Evolutionary conservation across 2,113 vertebrate genomes (phyloP).

Genomic region (Halcyon malimbica): DNA sequence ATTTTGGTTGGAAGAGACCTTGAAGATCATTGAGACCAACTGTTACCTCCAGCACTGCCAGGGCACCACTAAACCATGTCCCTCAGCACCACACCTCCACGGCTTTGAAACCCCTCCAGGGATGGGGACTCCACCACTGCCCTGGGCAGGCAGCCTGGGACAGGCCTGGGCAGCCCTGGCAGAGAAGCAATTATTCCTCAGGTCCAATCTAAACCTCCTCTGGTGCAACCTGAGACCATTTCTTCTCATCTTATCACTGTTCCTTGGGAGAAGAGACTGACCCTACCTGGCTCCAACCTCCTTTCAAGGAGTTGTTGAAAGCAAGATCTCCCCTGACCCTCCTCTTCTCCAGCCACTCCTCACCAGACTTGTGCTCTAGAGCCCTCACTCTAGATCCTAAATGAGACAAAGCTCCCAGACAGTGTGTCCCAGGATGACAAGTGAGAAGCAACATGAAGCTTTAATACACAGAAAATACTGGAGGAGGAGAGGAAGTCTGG

Average conservation of each 20-base stretch:
- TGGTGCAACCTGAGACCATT: neutral
- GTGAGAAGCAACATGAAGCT: fast-evolving
- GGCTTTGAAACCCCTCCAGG: neutral
- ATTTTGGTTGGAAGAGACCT: neutral
- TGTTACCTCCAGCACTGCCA: neutral
- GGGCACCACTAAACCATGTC: neutral
- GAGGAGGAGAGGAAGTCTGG: neutral
- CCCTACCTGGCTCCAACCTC: neutral
- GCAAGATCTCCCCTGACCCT: neutral
- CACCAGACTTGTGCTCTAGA: neutral
- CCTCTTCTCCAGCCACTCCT: neutral
- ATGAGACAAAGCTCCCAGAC: fast-evolving
- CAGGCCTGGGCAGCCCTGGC: no score
- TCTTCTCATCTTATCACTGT: neutral
- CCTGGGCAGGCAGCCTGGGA: no score
- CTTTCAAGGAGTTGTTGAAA: neutral
- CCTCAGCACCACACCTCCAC: neutral
- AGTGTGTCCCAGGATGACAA: neutral
- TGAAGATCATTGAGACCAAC: neutral
- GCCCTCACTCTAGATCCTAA: neutral
- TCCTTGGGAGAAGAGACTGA: neutral
- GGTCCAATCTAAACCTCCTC: neutral
- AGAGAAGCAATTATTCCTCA: neutral
- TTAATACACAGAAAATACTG: neutral
- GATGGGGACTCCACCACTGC: neutral